Percentiles rank a stretch among this genome's conserved stretches.
phyloP scores from a whole-genome alignment of 2,888 invertebrate genomes.

The Eupithecia centaureata region DNA sequence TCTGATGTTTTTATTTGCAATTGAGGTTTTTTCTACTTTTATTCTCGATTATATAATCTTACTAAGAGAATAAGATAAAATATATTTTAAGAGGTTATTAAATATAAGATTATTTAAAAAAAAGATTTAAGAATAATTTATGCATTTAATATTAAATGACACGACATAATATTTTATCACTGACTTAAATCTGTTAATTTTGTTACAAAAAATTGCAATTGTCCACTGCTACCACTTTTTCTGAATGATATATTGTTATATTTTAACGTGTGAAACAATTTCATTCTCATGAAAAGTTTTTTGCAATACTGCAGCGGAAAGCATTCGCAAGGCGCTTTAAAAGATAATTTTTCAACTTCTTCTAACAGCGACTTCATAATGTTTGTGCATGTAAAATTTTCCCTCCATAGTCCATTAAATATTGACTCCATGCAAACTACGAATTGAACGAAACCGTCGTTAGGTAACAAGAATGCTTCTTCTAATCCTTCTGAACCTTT shows the following conservation, averaged over 20 bases:
- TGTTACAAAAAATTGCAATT: background rate
- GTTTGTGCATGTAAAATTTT: background rate
- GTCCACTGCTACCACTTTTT: background rate
- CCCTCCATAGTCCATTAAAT: background rate
- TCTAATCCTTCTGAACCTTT: background rate
- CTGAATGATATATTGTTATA: conserved; percentile 13
- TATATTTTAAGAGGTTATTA: too few species aligned
- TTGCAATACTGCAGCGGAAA: conserved; percentile 17
- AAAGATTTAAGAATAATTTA: background rate
- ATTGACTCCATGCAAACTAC: background rate
- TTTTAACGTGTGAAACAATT: conserved; percentile 18
- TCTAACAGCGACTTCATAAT: background rate
- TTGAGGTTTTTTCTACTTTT: too few species aligned
- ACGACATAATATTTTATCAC: background rate
- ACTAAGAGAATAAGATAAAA: too few species aligned
- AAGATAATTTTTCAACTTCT: background rate
- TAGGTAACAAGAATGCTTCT: background rate
- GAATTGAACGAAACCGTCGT: conserved; percentile 6
- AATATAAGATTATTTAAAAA: too few species aligned
- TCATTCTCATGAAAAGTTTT: conserved; percentile 16
- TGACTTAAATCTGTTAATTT: background rate
- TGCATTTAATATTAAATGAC: background rate
- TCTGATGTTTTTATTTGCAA: too few species aligned
- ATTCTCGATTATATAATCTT: too few species aligned
- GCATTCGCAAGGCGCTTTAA: conserved; percentile 11